These are phyloP conservation scores for Toxotes lorentzi DNA, from an alignment of 2,797 vertebrate genomes.

Conservation along the genomic window DNA sequence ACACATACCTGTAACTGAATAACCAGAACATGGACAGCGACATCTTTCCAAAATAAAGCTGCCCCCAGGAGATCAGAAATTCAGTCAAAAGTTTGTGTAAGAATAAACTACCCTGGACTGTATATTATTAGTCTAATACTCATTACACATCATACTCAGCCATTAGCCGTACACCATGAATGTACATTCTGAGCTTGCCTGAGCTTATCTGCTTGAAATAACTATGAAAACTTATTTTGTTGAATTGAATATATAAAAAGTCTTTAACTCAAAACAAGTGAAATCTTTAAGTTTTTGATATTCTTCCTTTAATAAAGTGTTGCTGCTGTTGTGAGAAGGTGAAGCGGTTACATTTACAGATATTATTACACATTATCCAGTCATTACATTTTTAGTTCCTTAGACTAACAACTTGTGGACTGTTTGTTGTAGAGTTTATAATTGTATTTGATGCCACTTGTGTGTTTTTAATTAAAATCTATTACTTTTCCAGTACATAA, in stretches of 20 bases:
- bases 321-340: background rate
- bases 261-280: background rate
- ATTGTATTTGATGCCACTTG: conserved; percentile 4
- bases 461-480: conserved; percentile 14
- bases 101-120: background rate
- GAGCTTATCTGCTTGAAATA: background rate
- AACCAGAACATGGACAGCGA: background rate
- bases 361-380: background rate
- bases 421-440: background rate
- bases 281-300: background rate
- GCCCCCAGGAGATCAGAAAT: background rate
- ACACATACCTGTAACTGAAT: background rate
- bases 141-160: too few relatives aligned
- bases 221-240: background rate
- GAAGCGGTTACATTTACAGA: background rate
- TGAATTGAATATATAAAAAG: background rate
- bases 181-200: background rate
- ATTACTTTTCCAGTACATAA: conserved; percentile 19
- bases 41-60: background rate
- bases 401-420: background rate
- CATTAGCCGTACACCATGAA: too few relatives aligned
- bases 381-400: background rate
- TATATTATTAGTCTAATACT: background rate
- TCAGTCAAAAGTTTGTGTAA: background rate
- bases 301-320: background rate